Evolutionary conservation across 2,113 vertebrate genomes (phyloP).

Genomic region (Vulpes lagopus): DNA sequence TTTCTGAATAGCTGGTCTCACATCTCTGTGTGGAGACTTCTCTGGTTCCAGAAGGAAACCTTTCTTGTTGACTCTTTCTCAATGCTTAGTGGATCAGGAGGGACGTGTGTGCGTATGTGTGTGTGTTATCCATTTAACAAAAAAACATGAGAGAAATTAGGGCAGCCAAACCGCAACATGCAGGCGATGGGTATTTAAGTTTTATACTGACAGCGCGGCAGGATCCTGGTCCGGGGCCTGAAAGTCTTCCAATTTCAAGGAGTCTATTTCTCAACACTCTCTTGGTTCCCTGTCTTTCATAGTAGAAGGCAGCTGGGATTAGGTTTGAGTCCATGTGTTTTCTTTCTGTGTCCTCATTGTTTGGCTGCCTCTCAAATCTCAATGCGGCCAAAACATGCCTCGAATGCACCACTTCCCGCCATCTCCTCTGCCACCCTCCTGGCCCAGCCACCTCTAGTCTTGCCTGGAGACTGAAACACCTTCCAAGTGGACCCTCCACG

Average conservation of each 20-base stretch:
- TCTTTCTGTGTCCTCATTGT: not conserved
- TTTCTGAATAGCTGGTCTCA: not conserved
- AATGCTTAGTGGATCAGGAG: not conserved
- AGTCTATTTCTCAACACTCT: not conserved
- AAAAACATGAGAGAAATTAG: not conserved
- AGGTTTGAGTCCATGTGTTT: slow-evolving; percentile 4
- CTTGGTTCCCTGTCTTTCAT: not conserved
- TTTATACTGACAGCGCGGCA: not conserved
- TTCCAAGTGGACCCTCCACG: not conserved
- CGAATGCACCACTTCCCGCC: not conserved
- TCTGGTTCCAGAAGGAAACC: not conserved
- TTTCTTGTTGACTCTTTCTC: not conserved
- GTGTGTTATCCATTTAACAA: not conserved
- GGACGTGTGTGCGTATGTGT: not conserved
- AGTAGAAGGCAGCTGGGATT: not conserved
- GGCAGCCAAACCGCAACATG: not conserved
- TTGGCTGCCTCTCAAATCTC: slow-evolving; percentile 36
- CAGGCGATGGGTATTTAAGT: not conserved
- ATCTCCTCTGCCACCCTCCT: not conserved
- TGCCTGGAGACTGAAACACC: not conserved
- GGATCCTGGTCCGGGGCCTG: not conserved
- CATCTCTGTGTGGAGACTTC: not conserved
- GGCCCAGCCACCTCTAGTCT: not conserved
- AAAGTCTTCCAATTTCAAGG: not conserved
- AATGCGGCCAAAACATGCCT: not conserved